Evolutionary conservation across 2,113 vertebrate genomes (phyloP), one percentile per base, ranked within the genome.

Genomic region (Maccullochella peelii): DNA sequence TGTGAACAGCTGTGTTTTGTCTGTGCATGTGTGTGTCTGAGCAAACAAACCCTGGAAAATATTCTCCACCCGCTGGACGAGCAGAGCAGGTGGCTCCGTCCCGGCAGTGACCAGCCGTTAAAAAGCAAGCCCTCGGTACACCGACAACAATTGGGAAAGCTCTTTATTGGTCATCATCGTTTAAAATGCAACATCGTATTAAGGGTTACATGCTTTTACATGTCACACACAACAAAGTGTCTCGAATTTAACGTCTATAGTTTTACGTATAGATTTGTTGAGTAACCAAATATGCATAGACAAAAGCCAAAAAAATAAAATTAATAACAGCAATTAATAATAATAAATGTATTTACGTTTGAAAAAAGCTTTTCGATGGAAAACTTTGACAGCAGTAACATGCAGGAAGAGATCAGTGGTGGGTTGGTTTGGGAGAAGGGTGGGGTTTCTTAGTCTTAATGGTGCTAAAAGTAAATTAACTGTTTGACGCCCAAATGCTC

Each of bases 121-220:
- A 93, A 89, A 98, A 99, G 96, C 96, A 95, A 99, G 97, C 97
- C 97, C 96, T 96, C 96, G 96, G 96, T 95, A 99, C 97, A 98
- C 96, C 95, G 93, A 93, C 91, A 96, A 96, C 96, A 96, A 98
- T 98, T 99, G 97, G 97, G 97, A 99, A 99, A 99, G 97, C 96
- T 96, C 97, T 99, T 99, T 99, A 99, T 99, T 99, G 96, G 95
- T 97, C 97, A 97, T 97, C 97, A 97, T 97, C 94, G 94, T 96
- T 97, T 96, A 96, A 97, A 97, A 97, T 97, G 97, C 97, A 98
- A 97, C 97, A 99, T 97, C 96, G 97, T 96, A 97, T 97, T 96
- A 97, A 95, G 96, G 96, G 96, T 97, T 97, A 99, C 98, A 99
- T 99, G 97, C 97, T 97, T 97, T 91, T 93, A 96, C 96, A 96